phyloP scores from a whole-genome alignment of 2,888 invertebrate genomes.

The Dugesia japonica region DNA sequence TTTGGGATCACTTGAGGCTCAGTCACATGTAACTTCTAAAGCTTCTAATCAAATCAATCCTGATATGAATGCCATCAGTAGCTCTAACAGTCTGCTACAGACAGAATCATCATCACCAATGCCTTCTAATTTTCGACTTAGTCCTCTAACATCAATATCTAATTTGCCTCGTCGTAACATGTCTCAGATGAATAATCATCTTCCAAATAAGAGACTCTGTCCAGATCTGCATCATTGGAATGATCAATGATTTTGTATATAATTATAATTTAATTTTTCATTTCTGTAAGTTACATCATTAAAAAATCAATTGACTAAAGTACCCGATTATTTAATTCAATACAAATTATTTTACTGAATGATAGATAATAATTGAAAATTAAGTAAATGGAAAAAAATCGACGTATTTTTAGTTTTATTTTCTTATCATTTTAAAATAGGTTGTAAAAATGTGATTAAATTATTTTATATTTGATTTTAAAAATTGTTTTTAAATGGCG shows the following conservation, averaged over 20 bases:
- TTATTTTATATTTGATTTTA: not conserved
- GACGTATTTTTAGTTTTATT: not conserved
- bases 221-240: constrained; percentile 20
- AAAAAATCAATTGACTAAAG: no score
- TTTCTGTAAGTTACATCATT: not conserved
- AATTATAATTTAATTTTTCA: not conserved
- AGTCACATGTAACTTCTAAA: not conserved
- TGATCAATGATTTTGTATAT: not conserved
- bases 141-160: constrained; percentile 8
- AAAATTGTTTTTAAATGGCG: not conserved
- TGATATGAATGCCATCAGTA: not conserved
- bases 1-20: constrained; percentile 16
- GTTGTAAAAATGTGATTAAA: constrained; percentile 11
- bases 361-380: no score
- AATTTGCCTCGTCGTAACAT: constrained; percentile 11
- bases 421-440: constrained; percentile 8
- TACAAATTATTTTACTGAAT: no score
- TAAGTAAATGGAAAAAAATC: no score
- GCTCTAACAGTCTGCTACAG: not conserved
- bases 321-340: no score
- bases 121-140: constrained; percentile 13
- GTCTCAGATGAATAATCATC: constrained; percentile 20
- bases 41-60: not conserved
- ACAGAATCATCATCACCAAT: constrained; percentile 9
- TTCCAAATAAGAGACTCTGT: constrained; percentile 13